A percentile compares a stretch with the other conserved stretches of the same genome.
Conservation (phyloP, 2,113 vertebrate genomes). For the Corythaeola cristata region DNA sequence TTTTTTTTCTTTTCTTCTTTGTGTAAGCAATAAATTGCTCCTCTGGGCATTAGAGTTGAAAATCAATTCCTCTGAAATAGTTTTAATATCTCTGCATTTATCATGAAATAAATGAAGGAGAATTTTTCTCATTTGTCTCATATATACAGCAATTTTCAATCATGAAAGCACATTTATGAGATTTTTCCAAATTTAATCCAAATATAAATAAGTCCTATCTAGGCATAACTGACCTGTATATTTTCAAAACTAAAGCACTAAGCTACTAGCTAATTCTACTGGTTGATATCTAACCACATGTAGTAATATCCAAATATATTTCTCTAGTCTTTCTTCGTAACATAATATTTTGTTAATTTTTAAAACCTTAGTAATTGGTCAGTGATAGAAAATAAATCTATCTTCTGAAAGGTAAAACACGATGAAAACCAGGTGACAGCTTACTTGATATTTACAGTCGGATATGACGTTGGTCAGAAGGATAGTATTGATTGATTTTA, state of each 20-base stretch:
- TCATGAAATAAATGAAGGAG: constrained; percentile 34
- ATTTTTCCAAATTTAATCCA: constrained; percentile 3
- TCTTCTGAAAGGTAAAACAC: constrained; percentile 64
- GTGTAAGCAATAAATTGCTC: constrained; percentile 19
- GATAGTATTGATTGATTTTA: constrained; percentile 73
- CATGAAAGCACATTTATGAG: neutral
- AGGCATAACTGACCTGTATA: neutral
- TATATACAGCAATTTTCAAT: constrained; percentile 12
- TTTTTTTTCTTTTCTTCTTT: constrained; percentile 46
- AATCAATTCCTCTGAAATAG: constrained; percentile 47
- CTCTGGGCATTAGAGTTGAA: constrained; percentile 21
- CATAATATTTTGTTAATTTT: constrained; percentile 1
- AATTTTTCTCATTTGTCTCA: constrained; percentile 44
- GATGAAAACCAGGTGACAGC: constrained; percentile 71
- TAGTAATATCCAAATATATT: neutral
- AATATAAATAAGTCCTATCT: neutral
- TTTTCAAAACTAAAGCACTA: neutral
- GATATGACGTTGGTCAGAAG: constrained; percentile 74
- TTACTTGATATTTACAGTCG: constrained; percentile 77
- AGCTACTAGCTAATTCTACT: neutral
- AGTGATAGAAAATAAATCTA: constrained; percentile 51
- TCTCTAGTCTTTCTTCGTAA: neutral
- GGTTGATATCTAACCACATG: neutral
- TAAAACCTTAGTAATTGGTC: neutral
- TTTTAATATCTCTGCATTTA: constrained; percentile 43